Percentiles rank a stretch among this genome's conserved stretches.
Evolutionary conservation across 2,888 invertebrate species (phyloP).

Genomic region (Tridacna crocea): DNA sequence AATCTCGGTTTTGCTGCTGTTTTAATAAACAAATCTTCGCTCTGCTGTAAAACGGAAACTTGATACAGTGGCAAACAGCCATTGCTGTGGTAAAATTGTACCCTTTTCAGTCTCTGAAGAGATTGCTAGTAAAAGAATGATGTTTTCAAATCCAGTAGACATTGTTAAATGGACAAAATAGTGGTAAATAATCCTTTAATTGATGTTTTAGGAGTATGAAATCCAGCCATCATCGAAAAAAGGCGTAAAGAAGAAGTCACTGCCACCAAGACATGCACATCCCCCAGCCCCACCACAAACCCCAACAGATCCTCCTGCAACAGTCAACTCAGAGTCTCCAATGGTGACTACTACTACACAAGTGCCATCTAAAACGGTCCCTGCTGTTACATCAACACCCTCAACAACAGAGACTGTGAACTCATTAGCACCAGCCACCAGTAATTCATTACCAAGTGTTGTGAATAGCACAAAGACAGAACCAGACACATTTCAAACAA

Average conservation of each 20-base stretch:
- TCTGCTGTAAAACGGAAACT: no score
- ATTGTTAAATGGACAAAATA: no score
- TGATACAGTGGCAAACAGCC: no score
- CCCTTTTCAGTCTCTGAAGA: no score
- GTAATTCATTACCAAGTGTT: constrained; percentile 31
- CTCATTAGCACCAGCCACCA: constrained; percentile 48
- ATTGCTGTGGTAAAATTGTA: no score
- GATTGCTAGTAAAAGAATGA: no score
- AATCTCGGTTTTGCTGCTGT: no score
- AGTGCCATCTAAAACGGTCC: constrained; percentile 59
- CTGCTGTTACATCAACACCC: constrained; percentile 53
- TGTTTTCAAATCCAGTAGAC: no score
- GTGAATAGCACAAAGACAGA: constrained; percentile 40
- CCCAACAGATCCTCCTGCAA: background rate
- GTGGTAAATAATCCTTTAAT: no score
- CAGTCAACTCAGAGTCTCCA: constrained; percentile 31
- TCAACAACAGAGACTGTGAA: constrained; percentile 62
- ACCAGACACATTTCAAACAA: constrained; percentile 32
- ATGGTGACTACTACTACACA: constrained; percentile 63
- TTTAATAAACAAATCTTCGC: no score
- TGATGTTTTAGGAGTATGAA: constrained; percentile 30
- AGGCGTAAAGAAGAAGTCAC: constrained; percentile 20
- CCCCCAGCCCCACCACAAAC: background rate
- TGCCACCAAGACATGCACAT: constrained; percentile 8
- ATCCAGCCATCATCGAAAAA: constrained; percentile 19